phyloP scores from a whole-genome alignment of 2,888 invertebrate genomes.

The Drosophila ustulata region DNA sequence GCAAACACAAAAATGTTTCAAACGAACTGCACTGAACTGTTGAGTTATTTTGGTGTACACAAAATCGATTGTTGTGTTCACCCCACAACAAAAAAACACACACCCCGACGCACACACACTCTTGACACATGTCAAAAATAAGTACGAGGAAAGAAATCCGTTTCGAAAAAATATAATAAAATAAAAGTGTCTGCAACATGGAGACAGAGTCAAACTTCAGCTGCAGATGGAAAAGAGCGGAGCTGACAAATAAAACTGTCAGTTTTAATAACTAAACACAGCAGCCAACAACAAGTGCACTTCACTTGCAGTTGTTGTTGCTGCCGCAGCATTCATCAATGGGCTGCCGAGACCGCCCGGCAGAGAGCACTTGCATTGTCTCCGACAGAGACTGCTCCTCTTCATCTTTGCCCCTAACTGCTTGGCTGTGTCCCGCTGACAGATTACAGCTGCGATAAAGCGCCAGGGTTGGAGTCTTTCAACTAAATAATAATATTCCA shows the following conservation, averaged over 20 bases:
- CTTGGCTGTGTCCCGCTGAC: conserved; percentile 63
- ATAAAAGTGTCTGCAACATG: conserved; percentile 64
- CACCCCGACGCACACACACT: conserved; percentile 31
- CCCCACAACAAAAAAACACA: conserved; percentile 39
- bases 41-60: conserved; percentile 58
- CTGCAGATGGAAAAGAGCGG: conserved; percentile 36
- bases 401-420: conserved; percentile 38
- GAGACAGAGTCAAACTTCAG: conserved; percentile 8
- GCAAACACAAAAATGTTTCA: not conserved
- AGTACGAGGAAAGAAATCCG: conserved; percentile 40
- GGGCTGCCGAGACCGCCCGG: conserved; percentile 41
- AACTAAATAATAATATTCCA: conserved; percentile 20
- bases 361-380: conserved; percentile 38
- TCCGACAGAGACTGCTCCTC: not conserved
- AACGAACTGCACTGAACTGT: conserved; percentile 17
- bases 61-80: conserved; percentile 76
- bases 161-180: conserved; percentile 46
- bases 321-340: conserved; percentile 54
- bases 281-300: conserved; percentile 62
- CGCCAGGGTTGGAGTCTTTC: conserved; percentile 23
- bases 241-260: conserved; percentile 81
- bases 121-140: conserved; percentile 74
- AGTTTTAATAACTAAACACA: conserved; percentile 79
- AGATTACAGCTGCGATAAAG: conserved; percentile 80
- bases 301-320: conserved; percentile 52